phyloP scores from a whole-genome alignment of 2,797 vertebrate genomes.

The Myotis vivesi region DNA sequence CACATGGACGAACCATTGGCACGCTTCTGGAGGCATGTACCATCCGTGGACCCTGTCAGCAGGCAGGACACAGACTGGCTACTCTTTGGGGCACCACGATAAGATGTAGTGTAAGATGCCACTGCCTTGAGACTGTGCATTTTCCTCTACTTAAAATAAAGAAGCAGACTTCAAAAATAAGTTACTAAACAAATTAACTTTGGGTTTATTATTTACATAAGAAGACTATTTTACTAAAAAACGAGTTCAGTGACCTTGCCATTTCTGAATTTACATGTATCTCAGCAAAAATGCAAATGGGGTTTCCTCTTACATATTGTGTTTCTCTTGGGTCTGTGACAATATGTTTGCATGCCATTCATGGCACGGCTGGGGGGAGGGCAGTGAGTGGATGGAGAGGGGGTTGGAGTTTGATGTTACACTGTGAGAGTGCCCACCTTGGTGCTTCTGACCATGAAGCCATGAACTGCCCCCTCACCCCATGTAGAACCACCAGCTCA shows the following conservation, averaged over 20 bases:
- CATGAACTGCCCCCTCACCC: accelerated
- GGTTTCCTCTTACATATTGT: neutral
- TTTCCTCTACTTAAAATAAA: neutral
- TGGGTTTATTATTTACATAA: neutral
- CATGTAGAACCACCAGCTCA: neutral
- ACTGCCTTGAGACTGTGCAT: neutral
- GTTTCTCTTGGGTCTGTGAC: neutral
- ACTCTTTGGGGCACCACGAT: neutral
- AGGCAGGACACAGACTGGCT: neutral
- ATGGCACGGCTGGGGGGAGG: no score
- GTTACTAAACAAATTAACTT: neutral
- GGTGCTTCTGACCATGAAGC: neutral
- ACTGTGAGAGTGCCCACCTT: no score
- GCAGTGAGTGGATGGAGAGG: no score
- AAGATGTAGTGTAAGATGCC: neutral
- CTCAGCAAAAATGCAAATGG: neutral
- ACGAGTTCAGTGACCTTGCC: neutral
- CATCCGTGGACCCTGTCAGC: neutral
- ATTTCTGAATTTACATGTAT: neutral
- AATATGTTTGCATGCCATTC: neutral
- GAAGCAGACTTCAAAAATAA: neutral
- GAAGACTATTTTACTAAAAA: neutral
- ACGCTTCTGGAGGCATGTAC: no score
- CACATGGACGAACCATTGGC: neutral
- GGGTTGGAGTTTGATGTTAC: no score